Evolutionary conservation across 2,888 invertebrate species (phyloP).

Genomic region (Idaea biselata): DNA sequence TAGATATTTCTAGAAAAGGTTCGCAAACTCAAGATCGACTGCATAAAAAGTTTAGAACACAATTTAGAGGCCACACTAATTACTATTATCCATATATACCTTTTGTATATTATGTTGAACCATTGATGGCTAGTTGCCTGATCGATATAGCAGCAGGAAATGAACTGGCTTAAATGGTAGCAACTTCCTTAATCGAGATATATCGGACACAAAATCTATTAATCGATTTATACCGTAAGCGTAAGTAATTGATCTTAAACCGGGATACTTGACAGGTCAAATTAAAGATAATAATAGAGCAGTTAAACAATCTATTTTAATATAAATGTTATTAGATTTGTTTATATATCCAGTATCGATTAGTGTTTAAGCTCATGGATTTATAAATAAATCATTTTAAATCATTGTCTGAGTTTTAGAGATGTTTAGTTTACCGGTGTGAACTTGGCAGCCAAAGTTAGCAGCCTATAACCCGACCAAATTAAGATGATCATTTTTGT

Average conservation of each 20-base stretch:
- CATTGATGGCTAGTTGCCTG: constrained; percentile 6
- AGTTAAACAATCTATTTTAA: not conserved
- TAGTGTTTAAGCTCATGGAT: not conserved
- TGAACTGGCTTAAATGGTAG: constrained; percentile 11
- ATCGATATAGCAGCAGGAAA: constrained; percentile 22
- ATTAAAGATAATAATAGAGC: not conserved
- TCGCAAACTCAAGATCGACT: not conserved
- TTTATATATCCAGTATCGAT: not conserved
- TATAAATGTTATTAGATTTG: not conserved
- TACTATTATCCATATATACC: not conserved
- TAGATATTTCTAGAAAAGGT: not conserved
- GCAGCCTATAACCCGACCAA: too few species aligned
- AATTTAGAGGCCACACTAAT: constrained; percentile 12
- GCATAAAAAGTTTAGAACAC: not conserved
- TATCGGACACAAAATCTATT: not conserved
- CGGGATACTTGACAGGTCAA: not conserved
- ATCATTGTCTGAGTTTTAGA: not conserved
- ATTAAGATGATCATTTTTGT: too few species aligned
- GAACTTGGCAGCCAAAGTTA: too few species aligned
- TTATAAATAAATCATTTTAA: not conserved
- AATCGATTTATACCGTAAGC: not conserved
- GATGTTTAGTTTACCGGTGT: not conserved
- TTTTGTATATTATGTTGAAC: constrained; percentile 4
- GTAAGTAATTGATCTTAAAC: not conserved
- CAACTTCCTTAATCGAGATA: constrained; percentile 7